phyloP scores from a whole-genome alignment of 2,888 invertebrate genomes.

The Bellardia pandia region DNA sequence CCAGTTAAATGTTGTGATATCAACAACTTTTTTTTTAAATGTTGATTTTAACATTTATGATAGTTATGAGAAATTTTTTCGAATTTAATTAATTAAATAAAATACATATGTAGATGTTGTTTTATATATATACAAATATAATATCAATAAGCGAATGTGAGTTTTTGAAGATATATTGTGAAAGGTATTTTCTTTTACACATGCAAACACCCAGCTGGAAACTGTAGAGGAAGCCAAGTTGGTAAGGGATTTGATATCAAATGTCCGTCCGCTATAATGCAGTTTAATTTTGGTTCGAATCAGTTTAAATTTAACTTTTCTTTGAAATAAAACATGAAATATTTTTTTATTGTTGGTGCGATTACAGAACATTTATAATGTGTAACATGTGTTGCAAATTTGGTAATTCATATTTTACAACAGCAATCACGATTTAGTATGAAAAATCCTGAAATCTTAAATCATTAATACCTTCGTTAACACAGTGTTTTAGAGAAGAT shows the following conservation, averaged over 20 bases:
- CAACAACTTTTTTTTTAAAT: constrained; percentile 57
- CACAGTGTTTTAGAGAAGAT: no score
- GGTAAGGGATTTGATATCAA: not conserved
- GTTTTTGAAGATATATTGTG: not conserved
- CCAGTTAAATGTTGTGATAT: constrained; percentile 63
- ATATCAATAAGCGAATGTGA: not conserved
- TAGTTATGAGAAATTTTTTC: constrained; percentile 68
- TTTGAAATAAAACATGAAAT: no score
- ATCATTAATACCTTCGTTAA: no score
- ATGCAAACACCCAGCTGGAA: not conserved
- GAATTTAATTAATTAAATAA: constrained; percentile 64
- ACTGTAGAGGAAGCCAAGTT: not conserved
- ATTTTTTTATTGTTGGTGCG: no score
- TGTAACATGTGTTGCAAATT: no score
- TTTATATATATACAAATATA: not conserved
- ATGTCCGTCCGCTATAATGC: no score
- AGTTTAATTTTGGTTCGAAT: no score
- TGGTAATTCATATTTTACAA: not conserved
- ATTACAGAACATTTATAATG: no score
- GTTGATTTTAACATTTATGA: constrained; percentile 67
- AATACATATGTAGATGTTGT: not conserved
- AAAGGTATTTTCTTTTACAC: not conserved
- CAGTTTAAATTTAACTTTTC: no score
- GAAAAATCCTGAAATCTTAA: no score
- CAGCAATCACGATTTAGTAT: no score